A percentile compares a stretch with the other conserved stretches of the same genome.
Evolutionary conservation across 2,888 invertebrate species (phyloP).

Genomic region (Tuberolachnus salignus): DNA sequence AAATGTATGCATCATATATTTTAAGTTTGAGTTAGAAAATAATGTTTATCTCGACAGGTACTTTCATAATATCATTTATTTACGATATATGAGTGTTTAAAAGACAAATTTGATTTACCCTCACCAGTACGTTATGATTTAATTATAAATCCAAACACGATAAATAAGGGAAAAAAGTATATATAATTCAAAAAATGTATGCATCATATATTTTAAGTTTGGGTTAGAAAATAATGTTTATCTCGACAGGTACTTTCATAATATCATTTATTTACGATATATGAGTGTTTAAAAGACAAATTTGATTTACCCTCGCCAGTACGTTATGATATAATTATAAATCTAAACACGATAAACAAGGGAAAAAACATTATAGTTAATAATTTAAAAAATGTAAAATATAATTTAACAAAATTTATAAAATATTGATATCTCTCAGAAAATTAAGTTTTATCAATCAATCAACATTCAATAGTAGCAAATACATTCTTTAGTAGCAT

Average conservation of each 20-base stretch:
- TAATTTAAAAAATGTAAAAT: not conserved
- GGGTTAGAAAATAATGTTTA: not conserved
- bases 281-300: constrained; percentile 38
- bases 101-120: constrained; percentile 26
- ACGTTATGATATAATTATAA: constrained; percentile 16
- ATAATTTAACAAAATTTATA: not conserved
- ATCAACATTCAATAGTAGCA: constrained; percentile 17
- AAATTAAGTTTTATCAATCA: constrained; percentile 1
- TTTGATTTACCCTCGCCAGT: constrained; percentile 37
- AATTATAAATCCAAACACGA: constrained; percentile 33
- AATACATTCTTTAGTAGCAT: constrained; percentile 37
- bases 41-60: constrained; percentile 48
- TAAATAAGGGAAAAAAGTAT: not conserved
- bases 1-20: too few species aligned
- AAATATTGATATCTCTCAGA: constrained; percentile 3
- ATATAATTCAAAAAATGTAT: not conserved
- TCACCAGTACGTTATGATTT: constrained; percentile 36
- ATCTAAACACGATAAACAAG: constrained; percentile 38
- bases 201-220: too few species aligned
- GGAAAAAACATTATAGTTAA: not conserved
- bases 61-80: constrained; percentile 26
- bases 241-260: constrained; percentile 40
- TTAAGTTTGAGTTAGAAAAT: not conserved
- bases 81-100: constrained; percentile 39
- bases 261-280: constrained; percentile 17